These are phyloP conservation scores for Gila orcuttii DNA, from an alignment of 2,113 vertebrate genomes.

Conservation along the genomic window DNA sequence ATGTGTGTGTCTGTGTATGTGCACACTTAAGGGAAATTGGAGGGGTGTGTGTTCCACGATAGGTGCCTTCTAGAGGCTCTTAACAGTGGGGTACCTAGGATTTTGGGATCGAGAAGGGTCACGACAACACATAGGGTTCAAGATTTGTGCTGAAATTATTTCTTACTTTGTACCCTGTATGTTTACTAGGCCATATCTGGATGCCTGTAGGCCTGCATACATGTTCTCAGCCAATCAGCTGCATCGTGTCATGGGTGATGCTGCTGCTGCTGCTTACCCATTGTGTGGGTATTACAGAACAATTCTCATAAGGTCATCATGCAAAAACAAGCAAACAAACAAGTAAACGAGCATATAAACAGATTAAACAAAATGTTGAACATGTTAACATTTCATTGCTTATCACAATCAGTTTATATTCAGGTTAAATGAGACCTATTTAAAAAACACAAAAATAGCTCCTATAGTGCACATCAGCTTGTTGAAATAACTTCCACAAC, in stretches of 20 bases:
- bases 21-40: constrained; percentile 39
- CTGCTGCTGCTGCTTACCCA: neutral
- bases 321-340: neutral
- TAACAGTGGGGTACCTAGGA: constrained; percentile 34
- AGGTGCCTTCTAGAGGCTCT: constrained; percentile 42
- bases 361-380: neutral
- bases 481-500: no score
- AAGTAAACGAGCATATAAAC: neutral
- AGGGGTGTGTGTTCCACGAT: constrained; percentile 49
- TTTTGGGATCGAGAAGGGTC: constrained; percentile 26
- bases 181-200: neutral
- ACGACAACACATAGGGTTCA: constrained; percentile 2
- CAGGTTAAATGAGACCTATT: neutral
- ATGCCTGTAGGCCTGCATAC: neutral
- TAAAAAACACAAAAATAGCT: neutral
- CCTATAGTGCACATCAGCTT: neutral
- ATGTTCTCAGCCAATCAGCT: neutral
- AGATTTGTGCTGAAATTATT: constrained; percentile 10
- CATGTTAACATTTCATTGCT: neutral
- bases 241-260: neutral
- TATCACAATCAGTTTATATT: neutral
- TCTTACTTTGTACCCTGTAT: constrained; percentile 14
- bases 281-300: neutral
- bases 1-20: constrained; percentile 11
- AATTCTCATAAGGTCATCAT: neutral